Conservation (phyloP, 1,140 invertebrate genomes). For the Calycopis cecrops region DNA sequence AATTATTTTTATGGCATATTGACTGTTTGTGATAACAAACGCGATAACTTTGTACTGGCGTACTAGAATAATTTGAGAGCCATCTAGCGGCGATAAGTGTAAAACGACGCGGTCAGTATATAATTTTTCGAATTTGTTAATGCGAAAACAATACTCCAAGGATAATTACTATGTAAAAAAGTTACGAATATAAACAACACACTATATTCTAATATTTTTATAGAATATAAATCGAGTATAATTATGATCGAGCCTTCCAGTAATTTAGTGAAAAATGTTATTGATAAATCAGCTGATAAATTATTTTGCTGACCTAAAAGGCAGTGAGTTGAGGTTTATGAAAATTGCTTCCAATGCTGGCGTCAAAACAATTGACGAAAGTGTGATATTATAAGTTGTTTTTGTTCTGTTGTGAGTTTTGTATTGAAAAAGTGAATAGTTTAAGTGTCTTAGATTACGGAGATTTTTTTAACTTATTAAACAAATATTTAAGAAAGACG, state of each 20-base stretch:
- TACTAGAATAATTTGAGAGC: slow-evolving; percentile 7
- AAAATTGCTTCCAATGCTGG: slow-evolving; percentile 59
- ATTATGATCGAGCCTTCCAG: slow-evolving; percentile 71
- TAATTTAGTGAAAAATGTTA: slow-evolving; percentile 67
- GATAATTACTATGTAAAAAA: slow-evolving; percentile 57
- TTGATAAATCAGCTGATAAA: slow-evolving; percentile 54
- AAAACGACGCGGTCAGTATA: slow-evolving; percentile 29
- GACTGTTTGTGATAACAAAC: slow-evolving; percentile 5
- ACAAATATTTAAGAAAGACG: slow-evolving; percentile 70
- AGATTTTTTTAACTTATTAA: slow-evolving; percentile 64
- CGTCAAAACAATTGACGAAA: slow-evolving; percentile 55
- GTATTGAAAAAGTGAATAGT: slow-evolving; percentile 53
- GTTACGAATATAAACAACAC: slow-evolving; percentile 57
- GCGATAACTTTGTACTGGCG: slow-evolving; percentile 29
- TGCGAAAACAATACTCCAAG: slow-evolving; percentile 59
- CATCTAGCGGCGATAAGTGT: slow-evolving; percentile 5
- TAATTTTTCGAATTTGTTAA: slow-evolving; percentile 41
- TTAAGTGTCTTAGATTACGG: slow-evolving; percentile 56
- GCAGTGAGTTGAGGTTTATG: slow-evolving; percentile 41
- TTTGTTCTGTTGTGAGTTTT: slow-evolving; percentile 69
- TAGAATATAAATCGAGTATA: slow-evolving; percentile 67
- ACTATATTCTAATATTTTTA: slow-evolving; percentile 74
- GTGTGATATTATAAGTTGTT: slow-evolving; percentile 72
- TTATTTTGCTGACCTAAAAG: slow-evolving; percentile 62
- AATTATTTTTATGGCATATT: slow-evolving; percentile 16